Evolutionary conservation across 2,113 vertebrate genomes (phyloP).

Genomic region (Cyanoderma ruficeps): DNA sequence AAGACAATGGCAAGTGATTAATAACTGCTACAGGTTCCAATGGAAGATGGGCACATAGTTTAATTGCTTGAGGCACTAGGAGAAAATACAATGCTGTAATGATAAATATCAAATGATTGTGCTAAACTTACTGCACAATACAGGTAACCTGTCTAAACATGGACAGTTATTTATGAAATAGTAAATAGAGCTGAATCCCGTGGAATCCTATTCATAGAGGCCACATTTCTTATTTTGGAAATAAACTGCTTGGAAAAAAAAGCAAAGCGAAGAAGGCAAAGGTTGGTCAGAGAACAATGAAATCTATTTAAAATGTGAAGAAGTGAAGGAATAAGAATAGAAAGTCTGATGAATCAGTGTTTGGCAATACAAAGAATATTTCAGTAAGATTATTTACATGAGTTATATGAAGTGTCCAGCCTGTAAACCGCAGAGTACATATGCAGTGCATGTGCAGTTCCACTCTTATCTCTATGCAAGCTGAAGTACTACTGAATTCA

Average conservation of each 20-base stretch:
- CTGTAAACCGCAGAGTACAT: background rate
- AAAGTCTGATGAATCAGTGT: background rate
- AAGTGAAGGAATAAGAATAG: background rate
- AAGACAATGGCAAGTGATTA: slow-evolving; percentile 40
- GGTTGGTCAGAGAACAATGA: background rate
- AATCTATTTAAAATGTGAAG: background rate
- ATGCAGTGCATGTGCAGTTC: background rate
- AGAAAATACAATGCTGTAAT: background rate
- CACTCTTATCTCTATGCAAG: background rate
- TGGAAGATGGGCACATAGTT: background rate
- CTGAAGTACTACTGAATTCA: slow-evolving; percentile 22
- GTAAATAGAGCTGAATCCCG: background rate
- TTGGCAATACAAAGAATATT: background rate
- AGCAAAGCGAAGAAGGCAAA: background rate
- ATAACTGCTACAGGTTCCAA: slow-evolving; percentile 22
- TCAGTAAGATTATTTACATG: slow-evolving; percentile 13
- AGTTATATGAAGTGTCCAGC: background rate
- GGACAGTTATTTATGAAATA: background rate
- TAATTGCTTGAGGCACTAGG: slow-evolving; percentile 21
- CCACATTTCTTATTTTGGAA: background rate
- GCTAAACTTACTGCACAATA: background rate
- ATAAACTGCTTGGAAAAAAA: background rate
- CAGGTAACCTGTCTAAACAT: background rate
- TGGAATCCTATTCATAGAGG: background rate
- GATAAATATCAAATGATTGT: slow-evolving; percentile 18